phyloP scores from a whole-genome alignment of 2,113 vertebrate species.

The Dipodomys spectabilis region DNA sequence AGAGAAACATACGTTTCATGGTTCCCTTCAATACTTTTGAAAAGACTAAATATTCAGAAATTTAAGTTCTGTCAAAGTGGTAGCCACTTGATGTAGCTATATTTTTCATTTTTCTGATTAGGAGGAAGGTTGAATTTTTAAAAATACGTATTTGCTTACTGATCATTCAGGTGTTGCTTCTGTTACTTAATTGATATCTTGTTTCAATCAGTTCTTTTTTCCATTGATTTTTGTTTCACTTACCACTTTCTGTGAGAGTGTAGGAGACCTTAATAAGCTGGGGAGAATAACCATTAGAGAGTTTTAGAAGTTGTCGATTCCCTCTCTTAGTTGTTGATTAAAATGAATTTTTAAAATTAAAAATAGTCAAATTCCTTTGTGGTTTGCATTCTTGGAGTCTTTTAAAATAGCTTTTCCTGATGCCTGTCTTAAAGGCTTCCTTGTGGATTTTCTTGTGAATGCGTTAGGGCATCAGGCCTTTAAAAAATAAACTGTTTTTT shows the following conservation, averaged over 20 bases:
- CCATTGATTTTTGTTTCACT: no score
- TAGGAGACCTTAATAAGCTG: background rate
- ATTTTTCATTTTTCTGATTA: no score
- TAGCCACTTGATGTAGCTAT: no score
- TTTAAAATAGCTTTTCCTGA: background rate
- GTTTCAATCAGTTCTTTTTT: background rate
- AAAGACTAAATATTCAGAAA: no score
- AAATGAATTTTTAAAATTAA: background rate
- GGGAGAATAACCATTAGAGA: background rate
- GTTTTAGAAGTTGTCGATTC: background rate
- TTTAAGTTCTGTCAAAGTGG: no score
- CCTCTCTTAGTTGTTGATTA: background rate
- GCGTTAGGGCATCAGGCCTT: background rate
- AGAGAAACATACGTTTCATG: no score
- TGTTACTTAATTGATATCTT: background rate
- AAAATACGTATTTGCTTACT: background rate
- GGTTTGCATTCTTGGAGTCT: background rate
- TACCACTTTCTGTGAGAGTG: background rate
- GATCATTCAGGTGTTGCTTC: background rate
- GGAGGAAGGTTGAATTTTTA: no score
- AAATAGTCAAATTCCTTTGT: background rate
- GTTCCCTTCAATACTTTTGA: no score
- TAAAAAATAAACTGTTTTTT: background rate
- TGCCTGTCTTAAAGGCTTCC: background rate
- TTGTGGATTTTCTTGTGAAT: background rate